Evolutionary conservation across 2,888 invertebrate genomes (phyloP).

Genomic region (Prosapia bicincta): DNA sequence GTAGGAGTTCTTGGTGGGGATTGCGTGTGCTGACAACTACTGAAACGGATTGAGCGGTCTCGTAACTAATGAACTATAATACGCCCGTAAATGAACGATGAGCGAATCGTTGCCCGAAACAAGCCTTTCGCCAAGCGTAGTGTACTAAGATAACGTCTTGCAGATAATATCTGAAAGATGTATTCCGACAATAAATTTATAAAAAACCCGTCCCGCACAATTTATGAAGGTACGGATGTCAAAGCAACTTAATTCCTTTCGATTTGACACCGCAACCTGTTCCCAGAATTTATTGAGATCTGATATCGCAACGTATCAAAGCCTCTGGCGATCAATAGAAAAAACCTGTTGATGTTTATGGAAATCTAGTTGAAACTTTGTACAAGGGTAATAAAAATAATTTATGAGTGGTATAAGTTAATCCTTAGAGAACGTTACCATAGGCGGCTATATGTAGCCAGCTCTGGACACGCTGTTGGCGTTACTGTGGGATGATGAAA

Average conservation of each 20-base stretch:
- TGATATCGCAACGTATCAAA: background rate
- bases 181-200: background rate
- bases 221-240: background rate
- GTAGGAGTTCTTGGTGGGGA: too few relatives aligned
- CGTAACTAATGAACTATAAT: too few relatives aligned
- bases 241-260: background rate
- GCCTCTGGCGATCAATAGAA: background rate
- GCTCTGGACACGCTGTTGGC: too few relatives aligned
- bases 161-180: background rate
- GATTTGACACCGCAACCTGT: background rate
- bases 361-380: background rate
- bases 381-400: background rate
- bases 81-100: background rate
- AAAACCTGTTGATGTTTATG: background rate
- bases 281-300: background rate
- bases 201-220: background rate
- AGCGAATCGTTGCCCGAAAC: background rate
- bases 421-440: background rate
- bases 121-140: background rate
- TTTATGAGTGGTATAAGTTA: background rate
- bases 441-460: too few relatives aligned
- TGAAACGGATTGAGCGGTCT: too few relatives aligned
- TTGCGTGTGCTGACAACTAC: too few relatives aligned
- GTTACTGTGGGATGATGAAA: too few relatives aligned
- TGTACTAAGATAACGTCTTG: background rate